Evolutionary conservation across 2,797 vertebrate genomes (phyloP).

Genomic region (Antrozous pallidus): DNA sequence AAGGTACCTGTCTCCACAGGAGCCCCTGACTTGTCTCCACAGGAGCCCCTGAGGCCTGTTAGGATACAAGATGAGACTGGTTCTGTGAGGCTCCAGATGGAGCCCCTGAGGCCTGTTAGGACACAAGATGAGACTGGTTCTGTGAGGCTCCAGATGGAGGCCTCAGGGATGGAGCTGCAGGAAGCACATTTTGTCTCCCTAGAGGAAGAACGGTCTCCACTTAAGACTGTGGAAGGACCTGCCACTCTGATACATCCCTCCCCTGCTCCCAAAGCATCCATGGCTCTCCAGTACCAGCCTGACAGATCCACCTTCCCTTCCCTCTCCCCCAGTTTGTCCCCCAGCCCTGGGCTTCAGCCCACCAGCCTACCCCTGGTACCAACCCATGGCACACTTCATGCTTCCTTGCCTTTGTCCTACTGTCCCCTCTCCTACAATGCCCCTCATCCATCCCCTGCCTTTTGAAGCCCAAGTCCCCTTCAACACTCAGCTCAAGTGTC

Average conservation of each 20-base stretch:
- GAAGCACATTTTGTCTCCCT: background rate
- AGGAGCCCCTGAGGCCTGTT: background rate
- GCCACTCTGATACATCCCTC: background rate
- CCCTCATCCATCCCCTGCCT: accelerated
- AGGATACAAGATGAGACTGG: background rate
- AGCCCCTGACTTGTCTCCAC: too few species aligned
- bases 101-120: background rate
- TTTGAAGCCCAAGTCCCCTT: background rate
- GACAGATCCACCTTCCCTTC: background rate
- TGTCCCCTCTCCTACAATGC: background rate
- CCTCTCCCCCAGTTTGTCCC: background rate
- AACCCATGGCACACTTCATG: background rate
- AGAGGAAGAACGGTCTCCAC: background rate
- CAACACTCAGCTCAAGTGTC: background rate
- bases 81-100: background rate
- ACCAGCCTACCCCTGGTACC: background rate
- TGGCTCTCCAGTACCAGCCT: background rate
- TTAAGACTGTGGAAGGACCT: background rate
- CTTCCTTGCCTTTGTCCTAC: background rate
- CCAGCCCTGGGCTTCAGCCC: background rate
- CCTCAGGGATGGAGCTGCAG: background rate
- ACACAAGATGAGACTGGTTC: background rate
- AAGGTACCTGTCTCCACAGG: too few species aligned
- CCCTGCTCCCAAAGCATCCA: background rate
- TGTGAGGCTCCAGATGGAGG: background rate